A percentile compares a stretch with the other conserved stretches of the same genome.
Evolutionary conservation across 2,888 invertebrate genomes (phyloP).

Genomic region (Diarsia rubi): DNA sequence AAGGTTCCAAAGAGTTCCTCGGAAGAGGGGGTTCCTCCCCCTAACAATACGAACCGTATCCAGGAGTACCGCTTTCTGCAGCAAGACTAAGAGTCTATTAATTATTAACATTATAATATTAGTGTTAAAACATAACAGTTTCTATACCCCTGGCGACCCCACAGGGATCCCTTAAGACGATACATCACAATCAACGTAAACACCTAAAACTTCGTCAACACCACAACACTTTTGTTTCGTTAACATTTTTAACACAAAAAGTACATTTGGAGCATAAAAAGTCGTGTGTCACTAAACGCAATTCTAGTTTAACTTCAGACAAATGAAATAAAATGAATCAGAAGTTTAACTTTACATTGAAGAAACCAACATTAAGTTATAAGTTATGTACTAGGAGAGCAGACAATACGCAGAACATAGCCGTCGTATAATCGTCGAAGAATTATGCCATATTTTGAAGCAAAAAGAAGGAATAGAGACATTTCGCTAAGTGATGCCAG

Average conservation of each 20-base stretch:
- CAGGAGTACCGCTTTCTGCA: too few relatives aligned
- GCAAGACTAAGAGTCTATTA: neutral
- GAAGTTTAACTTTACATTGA: conserved; percentile 21
- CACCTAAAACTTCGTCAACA: conserved; percentile 26
- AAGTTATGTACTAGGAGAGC: neutral
- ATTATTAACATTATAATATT: neutral
- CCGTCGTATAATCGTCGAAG: too few relatives aligned
- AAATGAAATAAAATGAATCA: conserved; percentile 4
- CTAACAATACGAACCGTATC: too few relatives aligned
- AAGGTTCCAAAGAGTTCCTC: too few relatives aligned
- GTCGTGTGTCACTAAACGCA: conserved; percentile 33
- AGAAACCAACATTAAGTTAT: neutral
- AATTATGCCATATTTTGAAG: too few relatives aligned
- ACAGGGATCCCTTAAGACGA: neutral
- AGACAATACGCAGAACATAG: neutral
- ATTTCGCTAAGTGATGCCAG: neutral
- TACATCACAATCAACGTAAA: conserved; percentile 39
- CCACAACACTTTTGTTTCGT: conserved; percentile 41
- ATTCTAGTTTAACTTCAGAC: conserved; percentile 33
- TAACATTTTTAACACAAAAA: conserved; percentile 55
- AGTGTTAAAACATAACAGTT: neutral
- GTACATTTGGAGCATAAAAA: conserved; percentile 48
- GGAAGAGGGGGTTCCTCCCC: too few relatives aligned
- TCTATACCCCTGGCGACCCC: neutral
- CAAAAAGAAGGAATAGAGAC: neutral